These are phyloP conservation scores for Gopherus flavomarginatus DNA, from an alignment of 2,113 vertebrate species.

Conservation along the genomic window DNA sequence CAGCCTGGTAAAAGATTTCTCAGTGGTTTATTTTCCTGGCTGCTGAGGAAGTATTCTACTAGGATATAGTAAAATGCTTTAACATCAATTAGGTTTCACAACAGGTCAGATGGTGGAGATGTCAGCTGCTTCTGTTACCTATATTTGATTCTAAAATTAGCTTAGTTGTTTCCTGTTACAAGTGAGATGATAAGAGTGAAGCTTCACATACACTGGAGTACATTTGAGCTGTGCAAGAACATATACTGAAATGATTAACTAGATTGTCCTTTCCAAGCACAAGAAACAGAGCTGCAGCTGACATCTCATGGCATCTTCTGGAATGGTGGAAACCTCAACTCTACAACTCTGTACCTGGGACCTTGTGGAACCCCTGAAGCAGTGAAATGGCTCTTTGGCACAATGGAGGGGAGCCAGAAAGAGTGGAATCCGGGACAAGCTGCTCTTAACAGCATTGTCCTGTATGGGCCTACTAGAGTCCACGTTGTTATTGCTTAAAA, in stretches of 20 bases:
- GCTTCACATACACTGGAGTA: background rate
- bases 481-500: fast-evolving
- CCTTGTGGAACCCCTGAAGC: background rate
- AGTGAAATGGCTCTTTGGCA: fast-evolving
- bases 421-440: fast-evolving
- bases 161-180: slow-evolving; percentile 37
- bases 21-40: slow-evolving; percentile 20
- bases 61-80: slow-evolving; percentile 6
- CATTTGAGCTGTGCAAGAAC: background rate
- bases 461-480: background rate
- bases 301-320: fast-evolving
- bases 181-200: background rate
- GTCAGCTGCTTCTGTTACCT: slow-evolving; percentile 22
- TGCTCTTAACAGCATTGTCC: fast-evolving
- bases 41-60: slow-evolving; percentile 50
- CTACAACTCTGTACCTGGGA: background rate
- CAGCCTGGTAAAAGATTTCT: background rate
- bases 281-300: background rate
- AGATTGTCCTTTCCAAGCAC: background rate
- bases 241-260: background rate
- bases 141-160: slow-evolving; percentile 71
- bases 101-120: slow-evolving; percentile 30
- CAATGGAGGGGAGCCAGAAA: background rate
- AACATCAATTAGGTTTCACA: slow-evolving; percentile 53
- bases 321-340: fast-evolving